Base-by-base conservation (phyloP, 2,888 invertebrate genomes). In the Aleiodes testaceus region DNA sequence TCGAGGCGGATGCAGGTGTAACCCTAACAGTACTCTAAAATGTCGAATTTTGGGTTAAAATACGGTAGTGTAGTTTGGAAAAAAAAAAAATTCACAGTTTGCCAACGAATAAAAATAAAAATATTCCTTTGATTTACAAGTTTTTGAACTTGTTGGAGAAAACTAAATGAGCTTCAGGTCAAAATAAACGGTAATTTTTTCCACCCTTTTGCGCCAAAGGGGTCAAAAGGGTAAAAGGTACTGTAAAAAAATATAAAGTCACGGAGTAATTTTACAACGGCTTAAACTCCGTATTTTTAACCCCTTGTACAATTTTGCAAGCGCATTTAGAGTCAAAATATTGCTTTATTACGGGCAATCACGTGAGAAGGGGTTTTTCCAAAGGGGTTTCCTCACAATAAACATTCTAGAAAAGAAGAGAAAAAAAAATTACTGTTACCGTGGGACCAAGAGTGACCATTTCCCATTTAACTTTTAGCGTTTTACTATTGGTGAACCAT, bases 281-380 rank as follows among this genome's bases (percentile, higher is more conserved):
- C 70, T 55, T 18, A 45, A 50, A 69, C 69, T 70, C 63, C 65
- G 74, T 72, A 73, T 75, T 82, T 81, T 83, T 84, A 85, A 84
- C 80, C 82, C 79, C 80, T 82, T 59, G 36, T 16, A 59, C 18
- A 36, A 36, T 12, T 59, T 7, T 26, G 16, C 9, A n/a, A 4
- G n/a, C 16, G 14, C 14, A 12, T 16, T 6, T 50, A 14, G 66
- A 82, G 81, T 83, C 83, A 84, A 82, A 85, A 84, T 85, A 85
- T 85, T 85, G 77, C 80, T 86, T 86, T 86, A 85, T 85, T 84
- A 81, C 79, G 78, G 80, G 74, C 72, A 79, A 79, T 79, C 74
- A 78, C 71, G 59, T 78, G 55, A 68, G 68, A 75, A 78, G 75
- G 78, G 77, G 77, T 76, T 76, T 73, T 66, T 59, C 30, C 59